Evolutionary conservation across 2,888 invertebrate genomes (phyloP).

Genomic region (Augiades crinisus): DNA sequence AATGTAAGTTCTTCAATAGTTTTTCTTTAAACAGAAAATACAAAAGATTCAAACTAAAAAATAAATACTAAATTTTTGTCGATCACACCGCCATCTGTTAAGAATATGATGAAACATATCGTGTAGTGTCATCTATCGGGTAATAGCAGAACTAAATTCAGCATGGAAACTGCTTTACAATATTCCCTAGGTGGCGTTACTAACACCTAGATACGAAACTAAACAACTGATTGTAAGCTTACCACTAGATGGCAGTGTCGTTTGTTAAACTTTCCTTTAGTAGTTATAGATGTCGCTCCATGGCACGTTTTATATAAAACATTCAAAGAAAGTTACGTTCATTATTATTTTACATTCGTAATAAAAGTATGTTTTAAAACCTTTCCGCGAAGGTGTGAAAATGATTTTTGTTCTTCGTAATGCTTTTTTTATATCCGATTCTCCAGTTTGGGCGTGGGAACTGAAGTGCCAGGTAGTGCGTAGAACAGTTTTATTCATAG

Average conservation of each 20-base stretch:
- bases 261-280: not conserved
- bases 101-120: not conserved
- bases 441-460: constrained; percentile 67
- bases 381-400: constrained; percentile 78
- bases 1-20: too few relatives aligned
- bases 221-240: not conserved
- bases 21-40: too few relatives aligned
- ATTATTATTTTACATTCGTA: constrained; percentile 73
- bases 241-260: constrained; percentile 39
- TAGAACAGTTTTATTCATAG: constrained; percentile 45
- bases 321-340: constrained; percentile 59
- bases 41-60: too few relatives aligned
- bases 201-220: too few relatives aligned
- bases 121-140: constrained; percentile 12
- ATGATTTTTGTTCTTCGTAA: constrained; percentile 69
- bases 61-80: too few relatives aligned
- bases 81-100: not conserved
- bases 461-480: constrained; percentile 48
- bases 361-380: constrained; percentile 64
- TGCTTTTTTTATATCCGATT: constrained; percentile 45
- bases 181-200: constrained; percentile 29
- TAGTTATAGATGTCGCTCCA: constrained; percentile 52
- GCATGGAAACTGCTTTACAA: not conserved
- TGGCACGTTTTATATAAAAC: constrained; percentile 30
- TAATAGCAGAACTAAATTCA: constrained; percentile 4